Conservation (phyloP, 2,113 vertebrate genomes). For the Centropristis striata region DNA sequence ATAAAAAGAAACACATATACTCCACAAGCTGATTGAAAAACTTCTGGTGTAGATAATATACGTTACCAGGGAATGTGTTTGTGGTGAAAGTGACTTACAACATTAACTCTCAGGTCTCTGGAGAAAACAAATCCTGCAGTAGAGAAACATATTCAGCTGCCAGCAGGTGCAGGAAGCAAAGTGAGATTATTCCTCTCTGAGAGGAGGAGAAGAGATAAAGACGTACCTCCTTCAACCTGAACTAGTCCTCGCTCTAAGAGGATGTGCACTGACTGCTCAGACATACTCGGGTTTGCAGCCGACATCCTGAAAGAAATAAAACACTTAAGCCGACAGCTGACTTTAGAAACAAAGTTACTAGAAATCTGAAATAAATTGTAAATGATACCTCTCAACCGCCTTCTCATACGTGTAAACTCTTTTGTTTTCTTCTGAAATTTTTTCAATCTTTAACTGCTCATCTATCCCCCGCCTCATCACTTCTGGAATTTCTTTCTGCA, state of each 20-base stretch:
- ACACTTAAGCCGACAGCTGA: not conserved
- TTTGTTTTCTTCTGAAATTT: slow-evolving; percentile 63
- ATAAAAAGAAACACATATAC: not conserved
- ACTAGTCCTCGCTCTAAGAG: slow-evolving; percentile 88
- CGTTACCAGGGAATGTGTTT: not conserved
- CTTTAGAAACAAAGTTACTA: not conserved
- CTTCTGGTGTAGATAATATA: not conserved
- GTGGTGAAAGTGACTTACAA: slow-evolving; percentile 69
- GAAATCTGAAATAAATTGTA: not conserved
- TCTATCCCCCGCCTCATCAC: slow-evolving; percentile 77
- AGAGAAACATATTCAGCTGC: slow-evolving; percentile 42
- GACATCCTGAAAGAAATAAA: slow-evolving; percentile 80
- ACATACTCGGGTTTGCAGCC: slow-evolving; percentile 82
- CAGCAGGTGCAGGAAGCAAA: slow-evolving; percentile 11
- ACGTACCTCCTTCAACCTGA: slow-evolving; percentile 83
- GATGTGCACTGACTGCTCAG: slow-evolving; percentile 80
- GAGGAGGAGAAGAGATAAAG: slow-evolving; percentile 17
- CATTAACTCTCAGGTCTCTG: slow-evolving; percentile 80
- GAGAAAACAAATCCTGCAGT: slow-evolving; percentile 79
- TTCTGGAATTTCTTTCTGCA: slow-evolving; percentile 57
- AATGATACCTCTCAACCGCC: slow-evolving; percentile 80
- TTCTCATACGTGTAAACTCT: slow-evolving; percentile 80
- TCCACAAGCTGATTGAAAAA: not conserved
- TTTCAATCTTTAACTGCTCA: slow-evolving; percentile 76
- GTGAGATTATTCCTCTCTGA: slow-evolving; percentile 15